Conservation (phyloP, 2,888 invertebrate genomes). For the Oxytorus armatus region DNA sequence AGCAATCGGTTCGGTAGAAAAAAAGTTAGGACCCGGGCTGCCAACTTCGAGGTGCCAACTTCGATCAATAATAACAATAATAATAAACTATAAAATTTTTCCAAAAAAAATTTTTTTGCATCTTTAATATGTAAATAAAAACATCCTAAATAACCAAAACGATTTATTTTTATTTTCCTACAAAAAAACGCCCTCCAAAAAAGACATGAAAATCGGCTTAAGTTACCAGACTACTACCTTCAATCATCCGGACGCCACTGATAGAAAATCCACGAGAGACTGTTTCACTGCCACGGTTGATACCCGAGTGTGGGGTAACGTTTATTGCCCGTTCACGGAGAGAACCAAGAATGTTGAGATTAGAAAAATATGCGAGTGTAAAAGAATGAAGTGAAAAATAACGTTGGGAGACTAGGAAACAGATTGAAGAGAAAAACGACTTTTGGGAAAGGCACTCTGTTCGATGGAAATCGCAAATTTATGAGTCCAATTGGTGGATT, state of each 20-base stretch:
- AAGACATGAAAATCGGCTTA: too few relatives aligned
- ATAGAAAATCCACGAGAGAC: constrained; percentile 29
- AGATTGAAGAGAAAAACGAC: neutral
- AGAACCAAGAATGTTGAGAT: neutral
- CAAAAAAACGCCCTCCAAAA: too few relatives aligned
- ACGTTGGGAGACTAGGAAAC: neutral
- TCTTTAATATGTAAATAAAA: too few relatives aligned
- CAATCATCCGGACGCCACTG: constrained; percentile 52
- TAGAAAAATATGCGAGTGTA: constrained; percentile 7
- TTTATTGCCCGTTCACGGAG: constrained; percentile 31
- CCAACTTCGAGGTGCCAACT: too few relatives aligned
- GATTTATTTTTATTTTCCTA: too few relatives aligned
- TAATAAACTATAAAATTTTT: too few relatives aligned
- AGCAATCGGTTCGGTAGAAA: too few relatives aligned
- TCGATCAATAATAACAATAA: too few relatives aligned
- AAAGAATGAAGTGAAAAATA: neutral
- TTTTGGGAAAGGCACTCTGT: neutral
- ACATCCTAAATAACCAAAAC: too few relatives aligned
- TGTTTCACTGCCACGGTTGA: constrained; percentile 62
- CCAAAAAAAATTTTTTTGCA: too few relatives aligned
- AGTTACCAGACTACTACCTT: too few relatives aligned
- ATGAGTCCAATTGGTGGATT: neutral
- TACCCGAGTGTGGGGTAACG: neutral
- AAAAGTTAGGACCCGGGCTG: too few relatives aligned
- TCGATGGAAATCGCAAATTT: constrained; percentile 2